Conservation (phyloP, 2,113 vertebrate species). For the Ptychochromis oligacanthus region DNA sequence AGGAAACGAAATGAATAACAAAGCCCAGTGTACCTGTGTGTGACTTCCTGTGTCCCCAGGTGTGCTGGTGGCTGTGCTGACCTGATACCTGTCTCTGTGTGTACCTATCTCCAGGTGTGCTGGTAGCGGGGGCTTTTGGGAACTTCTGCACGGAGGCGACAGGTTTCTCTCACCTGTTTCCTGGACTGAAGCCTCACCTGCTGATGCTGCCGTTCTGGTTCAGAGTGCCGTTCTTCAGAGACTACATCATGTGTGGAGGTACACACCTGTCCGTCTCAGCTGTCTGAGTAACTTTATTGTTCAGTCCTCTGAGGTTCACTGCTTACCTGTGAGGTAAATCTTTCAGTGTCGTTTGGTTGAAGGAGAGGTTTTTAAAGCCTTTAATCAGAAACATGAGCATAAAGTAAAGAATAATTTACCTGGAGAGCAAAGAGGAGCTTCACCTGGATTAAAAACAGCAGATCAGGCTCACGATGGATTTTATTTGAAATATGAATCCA, state of each 20-base stretch:
- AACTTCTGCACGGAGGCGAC: conserved; percentile 86
- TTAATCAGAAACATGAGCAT: no score
- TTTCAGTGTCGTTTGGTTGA: no score
- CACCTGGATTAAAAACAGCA: no score
- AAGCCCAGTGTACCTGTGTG: not conserved
- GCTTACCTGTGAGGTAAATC: not conserved
- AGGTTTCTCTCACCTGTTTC: conserved; percentile 78
- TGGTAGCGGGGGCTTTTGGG: conserved; percentile 80
- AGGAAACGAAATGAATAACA: no score
- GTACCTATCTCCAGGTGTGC: conserved; percentile 54
- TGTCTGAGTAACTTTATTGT: no score
- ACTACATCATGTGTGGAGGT: conserved; percentile 85
- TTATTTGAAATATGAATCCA: no score
- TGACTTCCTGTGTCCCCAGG: no score
- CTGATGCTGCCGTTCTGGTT: conserved; percentile 85
- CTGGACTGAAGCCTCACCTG: conserved; percentile 76
- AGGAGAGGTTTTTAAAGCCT: no score
- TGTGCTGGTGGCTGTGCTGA: no score
- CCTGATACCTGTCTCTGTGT: not conserved
- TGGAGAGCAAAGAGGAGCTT: no score
- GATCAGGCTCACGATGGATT: no score
- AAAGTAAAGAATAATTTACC: no score
- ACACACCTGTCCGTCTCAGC: not conserved
- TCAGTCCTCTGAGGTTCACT: not conserved
- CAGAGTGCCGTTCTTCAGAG: conserved; percentile 80